Evolutionary conservation across 2,113 vertebrate genomes (phyloP).

Genomic region (Fregetta grallaria): DNA sequence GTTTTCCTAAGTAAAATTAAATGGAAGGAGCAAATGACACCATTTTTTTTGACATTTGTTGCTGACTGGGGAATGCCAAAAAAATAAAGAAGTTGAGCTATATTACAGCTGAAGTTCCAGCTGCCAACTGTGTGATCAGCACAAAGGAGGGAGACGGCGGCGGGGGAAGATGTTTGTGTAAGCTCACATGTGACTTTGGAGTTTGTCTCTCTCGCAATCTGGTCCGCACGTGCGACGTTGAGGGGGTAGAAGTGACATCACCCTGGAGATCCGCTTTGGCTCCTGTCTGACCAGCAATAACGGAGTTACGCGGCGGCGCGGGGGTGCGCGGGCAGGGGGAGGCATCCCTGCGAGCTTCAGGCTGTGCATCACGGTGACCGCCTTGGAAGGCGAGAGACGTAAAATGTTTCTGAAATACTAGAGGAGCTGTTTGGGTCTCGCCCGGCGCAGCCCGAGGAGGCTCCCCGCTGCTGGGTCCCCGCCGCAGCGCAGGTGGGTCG

Average conservation of each 20-base stretch:
- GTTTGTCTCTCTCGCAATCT: not conserved
- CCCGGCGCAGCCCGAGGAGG: not conserved
- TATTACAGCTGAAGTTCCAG: not conserved
- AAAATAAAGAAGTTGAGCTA: not conserved
- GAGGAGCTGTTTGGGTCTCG: not conserved
- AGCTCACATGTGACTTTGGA: not conserved
- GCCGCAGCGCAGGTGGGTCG: rapidly evolving
- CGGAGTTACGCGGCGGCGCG: rapidly evolving
- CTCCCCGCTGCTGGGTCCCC: rapidly evolving
- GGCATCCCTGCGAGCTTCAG: not conserved
- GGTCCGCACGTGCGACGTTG: not conserved
- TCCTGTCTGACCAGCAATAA: not conserved
- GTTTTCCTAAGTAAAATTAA: slow-evolving; percentile 24
- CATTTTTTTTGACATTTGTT: not conserved
- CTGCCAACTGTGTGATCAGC: slow-evolving; percentile 22
- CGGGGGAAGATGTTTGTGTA: not conserved
- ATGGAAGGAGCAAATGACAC: not conserved
- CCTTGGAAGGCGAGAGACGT: not conserved
- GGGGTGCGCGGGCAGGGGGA: not conserved
- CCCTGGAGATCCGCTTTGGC: not conserved
- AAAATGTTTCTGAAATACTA: rapidly evolving
- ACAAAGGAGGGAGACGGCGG: not conserved
- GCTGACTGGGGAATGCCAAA: not conserved
- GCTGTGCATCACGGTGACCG: rapidly evolving
- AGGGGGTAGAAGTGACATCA: not conserved